These are phyloP conservation scores for Dendrophyllia cribrosa DNA, from an alignment of 64 coral and sea anemone genomes.

Conservation along the genomic window DNA sequence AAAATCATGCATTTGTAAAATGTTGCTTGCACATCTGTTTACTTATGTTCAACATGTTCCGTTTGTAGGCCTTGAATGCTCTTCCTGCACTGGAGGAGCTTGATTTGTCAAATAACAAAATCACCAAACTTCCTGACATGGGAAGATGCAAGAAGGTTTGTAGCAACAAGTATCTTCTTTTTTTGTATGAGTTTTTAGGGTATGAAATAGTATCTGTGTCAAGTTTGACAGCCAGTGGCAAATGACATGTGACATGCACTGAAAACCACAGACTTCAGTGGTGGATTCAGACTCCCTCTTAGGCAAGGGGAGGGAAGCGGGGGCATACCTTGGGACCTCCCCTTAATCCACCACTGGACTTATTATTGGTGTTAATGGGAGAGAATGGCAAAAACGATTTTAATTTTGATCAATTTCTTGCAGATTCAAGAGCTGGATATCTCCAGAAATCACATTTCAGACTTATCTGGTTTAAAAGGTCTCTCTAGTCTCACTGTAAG, in stretches of 20 bases:
- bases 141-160: conserved; percentile 89
- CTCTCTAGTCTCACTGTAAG: conserved; percentile 79
- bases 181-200: neutral
- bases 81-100: conserved; percentile 85
- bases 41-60: neutral
- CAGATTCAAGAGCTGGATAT: conserved; percentile 86
- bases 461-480: conserved; percentile 72
- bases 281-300: too few relatives aligned
- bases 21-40: too few relatives aligned
- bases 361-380: neutral
- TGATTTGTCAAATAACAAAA: conserved; percentile 83
- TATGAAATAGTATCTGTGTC: neutral
- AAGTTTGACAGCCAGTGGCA: neutral
- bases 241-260: too few relatives aligned
- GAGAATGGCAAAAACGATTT: too few relatives aligned
- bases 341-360: neutral
- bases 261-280: too few relatives aligned
- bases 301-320: too few relatives aligned
- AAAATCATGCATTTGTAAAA: too few relatives aligned
- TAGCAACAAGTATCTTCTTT: neutral
- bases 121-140: conserved; percentile 71
- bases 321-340: too few relatives aligned
- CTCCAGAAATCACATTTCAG: conserved; percentile 81
- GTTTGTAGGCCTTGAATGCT: conserved; percentile 82
- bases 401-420: conserved; percentile 16